Conservation (phyloP, 92 coral and sea anemone genomes). For the Phenganax subtilis region DNA sequence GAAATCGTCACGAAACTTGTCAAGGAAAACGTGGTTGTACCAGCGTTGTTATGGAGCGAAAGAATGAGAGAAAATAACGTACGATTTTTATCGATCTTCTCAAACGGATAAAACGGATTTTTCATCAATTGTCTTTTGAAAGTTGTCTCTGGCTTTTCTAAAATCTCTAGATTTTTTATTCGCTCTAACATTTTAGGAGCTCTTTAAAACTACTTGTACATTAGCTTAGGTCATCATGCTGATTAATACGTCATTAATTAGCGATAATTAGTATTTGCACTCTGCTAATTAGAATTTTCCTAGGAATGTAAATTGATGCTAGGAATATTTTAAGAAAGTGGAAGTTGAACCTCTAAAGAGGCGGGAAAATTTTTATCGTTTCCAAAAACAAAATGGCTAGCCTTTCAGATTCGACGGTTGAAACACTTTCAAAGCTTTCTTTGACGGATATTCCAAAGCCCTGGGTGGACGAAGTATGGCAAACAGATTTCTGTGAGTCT, state of each 20-base stretch:
- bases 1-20: not conserved
- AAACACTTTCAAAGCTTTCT: conserved; percentile 56
- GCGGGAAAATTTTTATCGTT: not conserved
- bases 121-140: conserved; percentile 58
- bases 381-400: conserved; percentile 48
- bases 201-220: not conserved
- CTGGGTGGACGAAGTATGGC: conserved; percentile 85
- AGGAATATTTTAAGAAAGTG: not conserved
- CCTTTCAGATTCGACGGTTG: conserved; percentile 50
- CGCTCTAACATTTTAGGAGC: conserved; percentile 43
- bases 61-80: conserved; percentile 21
- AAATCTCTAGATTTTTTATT: conserved; percentile 73
- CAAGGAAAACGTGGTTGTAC: not conserved
- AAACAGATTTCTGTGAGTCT: conserved; percentile 77
- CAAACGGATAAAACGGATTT: conserved; percentile 72
- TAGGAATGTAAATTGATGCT: not conserved
- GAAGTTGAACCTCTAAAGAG: not conserved
- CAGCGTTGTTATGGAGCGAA: not conserved
- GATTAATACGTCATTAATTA: conserved; percentile 22
- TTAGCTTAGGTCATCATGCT: not conserved
- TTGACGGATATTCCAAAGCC: conserved; percentile 59
- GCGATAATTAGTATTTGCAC: not conserved
- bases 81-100: conserved; percentile 54
- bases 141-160: conserved; percentile 74
- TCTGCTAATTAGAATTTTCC: not conserved